phyloP scores from a whole-genome alignment of 2,888 invertebrate species.

The Danaus chrysippus region DNA sequence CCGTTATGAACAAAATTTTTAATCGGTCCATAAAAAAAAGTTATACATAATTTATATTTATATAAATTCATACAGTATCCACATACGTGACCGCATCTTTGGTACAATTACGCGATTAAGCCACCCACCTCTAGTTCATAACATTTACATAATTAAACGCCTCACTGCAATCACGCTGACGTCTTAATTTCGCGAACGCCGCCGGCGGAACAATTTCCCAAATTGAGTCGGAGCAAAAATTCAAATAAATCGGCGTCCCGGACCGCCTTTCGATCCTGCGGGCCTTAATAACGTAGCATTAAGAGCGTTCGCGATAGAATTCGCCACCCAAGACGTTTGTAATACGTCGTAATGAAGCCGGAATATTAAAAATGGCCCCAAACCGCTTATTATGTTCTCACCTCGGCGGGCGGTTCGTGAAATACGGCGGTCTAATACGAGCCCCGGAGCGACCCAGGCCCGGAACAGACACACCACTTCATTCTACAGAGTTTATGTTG shows the following conservation, averaged over 20 bases:
- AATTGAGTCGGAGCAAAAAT: constrained; percentile 78
- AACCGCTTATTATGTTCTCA: constrained; percentile 79
- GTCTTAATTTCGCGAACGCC: constrained; percentile 77
- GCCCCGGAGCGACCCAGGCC: constrained; percentile 46
- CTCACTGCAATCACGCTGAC: constrained; percentile 74
- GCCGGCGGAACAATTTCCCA: constrained; percentile 76
- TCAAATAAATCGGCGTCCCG: constrained; percentile 74
- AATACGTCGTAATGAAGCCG: constrained; percentile 77
- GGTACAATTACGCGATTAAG: constrained; percentile 57
- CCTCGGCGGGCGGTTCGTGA: constrained; percentile 72
- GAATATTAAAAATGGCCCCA: constrained; percentile 77
- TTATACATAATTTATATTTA: constrained; percentile 30
- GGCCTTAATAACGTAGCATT: constrained; percentile 73
- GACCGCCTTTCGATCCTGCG: constrained; percentile 57
- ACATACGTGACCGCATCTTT: constrained; percentile 68
- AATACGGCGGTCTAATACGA: constrained; percentile 73
- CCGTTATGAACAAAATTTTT: constrained; percentile 5
- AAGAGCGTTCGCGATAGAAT: constrained; percentile 77
- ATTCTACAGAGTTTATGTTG: constrained; percentile 59
- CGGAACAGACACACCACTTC: constrained; percentile 36
- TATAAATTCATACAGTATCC: constrained; percentile 54
- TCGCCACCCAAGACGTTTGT: constrained; percentile 78
- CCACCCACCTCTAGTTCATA: constrained; percentile 73
- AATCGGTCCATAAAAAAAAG: not conserved
- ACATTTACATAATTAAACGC: constrained; percentile 79